phyloP scores from a whole-genome alignment of 2,797 vertebrate species.

The Agapornis canus region DNA sequence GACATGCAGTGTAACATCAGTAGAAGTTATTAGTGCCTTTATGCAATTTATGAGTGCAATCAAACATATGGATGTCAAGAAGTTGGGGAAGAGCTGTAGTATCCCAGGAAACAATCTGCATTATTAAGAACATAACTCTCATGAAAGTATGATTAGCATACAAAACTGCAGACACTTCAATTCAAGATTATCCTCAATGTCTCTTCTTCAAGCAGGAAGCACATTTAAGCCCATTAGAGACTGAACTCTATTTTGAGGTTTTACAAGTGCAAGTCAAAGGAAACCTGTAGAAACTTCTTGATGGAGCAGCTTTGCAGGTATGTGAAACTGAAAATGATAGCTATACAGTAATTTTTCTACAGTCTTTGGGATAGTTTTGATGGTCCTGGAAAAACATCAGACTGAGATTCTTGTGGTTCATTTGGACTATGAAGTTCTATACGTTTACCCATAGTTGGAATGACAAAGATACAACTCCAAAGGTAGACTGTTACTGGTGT shows the following conservation, averaged over 20 bases:
- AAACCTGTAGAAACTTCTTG: neutral
- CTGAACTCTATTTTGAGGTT: neutral
- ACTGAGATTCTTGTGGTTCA: fast-evolving
- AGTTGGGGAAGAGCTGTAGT: neutral
- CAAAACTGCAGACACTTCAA: conserved; percentile 13
- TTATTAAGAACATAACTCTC: neutral
- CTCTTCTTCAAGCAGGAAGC: neutral
- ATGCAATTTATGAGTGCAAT: neutral
- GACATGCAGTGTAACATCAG: neutral
- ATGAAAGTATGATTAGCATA: neutral
- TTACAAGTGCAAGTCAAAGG: neutral
- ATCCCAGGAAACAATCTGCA: conserved; percentile 52
- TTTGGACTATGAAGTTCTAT: neutral
- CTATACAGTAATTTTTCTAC: neutral
- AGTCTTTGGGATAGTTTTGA: neutral
- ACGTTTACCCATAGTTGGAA: fast-evolving
- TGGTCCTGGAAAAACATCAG: neutral
- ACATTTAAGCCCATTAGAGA: neutral
- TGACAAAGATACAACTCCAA: neutral
- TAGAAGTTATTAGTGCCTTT: conserved; percentile 7
- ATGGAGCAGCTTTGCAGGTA: neutral
- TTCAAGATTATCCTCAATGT: neutral
- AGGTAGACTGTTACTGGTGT: neutral
- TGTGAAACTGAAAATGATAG: neutral
- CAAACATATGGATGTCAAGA: neutral